Conservation (phyloP, 30 jellyfish, hydroid and myxozoan species). For the Catostylus mosaicus region DNA sequence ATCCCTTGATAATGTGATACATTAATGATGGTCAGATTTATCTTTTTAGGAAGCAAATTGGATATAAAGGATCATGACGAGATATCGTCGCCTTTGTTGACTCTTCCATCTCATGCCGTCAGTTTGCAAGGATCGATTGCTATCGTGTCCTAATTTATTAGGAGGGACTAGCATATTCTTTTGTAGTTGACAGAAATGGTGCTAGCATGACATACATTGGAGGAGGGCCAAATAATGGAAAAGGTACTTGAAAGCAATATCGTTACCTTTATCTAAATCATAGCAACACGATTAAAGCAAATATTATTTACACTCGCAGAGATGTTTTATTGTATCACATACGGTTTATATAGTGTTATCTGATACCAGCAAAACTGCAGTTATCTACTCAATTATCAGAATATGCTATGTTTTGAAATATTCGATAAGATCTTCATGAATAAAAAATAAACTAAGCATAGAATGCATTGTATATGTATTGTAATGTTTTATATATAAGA, state of each 20-base stretch:
- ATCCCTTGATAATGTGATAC: too few species aligned
- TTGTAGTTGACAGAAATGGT: constrained; percentile 7
- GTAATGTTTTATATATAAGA: too few species aligned
- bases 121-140: constrained; percentile 20
- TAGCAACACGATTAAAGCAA: not conserved
- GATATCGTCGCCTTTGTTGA: constrained; percentile 2
- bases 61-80: not conserved
- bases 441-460: too few species aligned
- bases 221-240: constrained; percentile 24
- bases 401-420: too few species aligned
- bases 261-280: not conserved
- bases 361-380: too few species aligned
- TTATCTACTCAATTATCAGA: too few species aligned
- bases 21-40: too few species aligned
- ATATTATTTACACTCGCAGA: not conserved
- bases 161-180: not conserved
- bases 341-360: too few species aligned
- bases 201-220: not conserved
- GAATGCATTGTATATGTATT: too few species aligned
- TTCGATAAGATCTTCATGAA: too few species aligned
- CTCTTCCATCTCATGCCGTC: constrained; percentile 6
- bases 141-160: not conserved
- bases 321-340: too few species aligned
- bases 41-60: not conserved
- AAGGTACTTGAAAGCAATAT: not conserved